phyloP scores from a whole-genome alignment of 2,797 vertebrate species.

The Babyrousa celebensis region DNA sequence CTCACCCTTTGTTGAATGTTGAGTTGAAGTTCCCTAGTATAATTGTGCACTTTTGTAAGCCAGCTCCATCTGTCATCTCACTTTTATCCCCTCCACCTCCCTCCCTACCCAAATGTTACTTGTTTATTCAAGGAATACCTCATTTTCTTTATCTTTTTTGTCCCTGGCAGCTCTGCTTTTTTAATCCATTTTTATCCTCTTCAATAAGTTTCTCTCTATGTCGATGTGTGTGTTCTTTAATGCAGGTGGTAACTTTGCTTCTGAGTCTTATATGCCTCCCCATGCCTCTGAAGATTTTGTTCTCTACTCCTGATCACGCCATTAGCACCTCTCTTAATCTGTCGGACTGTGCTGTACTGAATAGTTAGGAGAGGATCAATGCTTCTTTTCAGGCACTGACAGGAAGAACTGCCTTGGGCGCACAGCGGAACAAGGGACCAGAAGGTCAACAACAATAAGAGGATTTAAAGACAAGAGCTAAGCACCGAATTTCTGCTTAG shows the following conservation, averaged over 20 bases:
- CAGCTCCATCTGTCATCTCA: slow-evolving; percentile 69
- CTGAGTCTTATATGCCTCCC: slow-evolving; percentile 17
- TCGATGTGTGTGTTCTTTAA: slow-evolving; percentile 71
- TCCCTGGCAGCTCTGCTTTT: slow-evolving; percentile 66
- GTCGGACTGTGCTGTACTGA: background rate
- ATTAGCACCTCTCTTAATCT: slow-evolving; percentile 72
- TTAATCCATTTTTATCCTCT: slow-evolving; percentile 68
- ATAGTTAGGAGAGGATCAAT: slow-evolving; percentile 80
- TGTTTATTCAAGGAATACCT: slow-evolving; percentile 79
- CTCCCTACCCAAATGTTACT: slow-evolving; percentile 71
- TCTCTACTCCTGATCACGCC: slow-evolving; percentile 2
- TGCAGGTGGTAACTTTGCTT: slow-evolving; percentile 51
- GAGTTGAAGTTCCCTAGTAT: slow-evolving; percentile 48
- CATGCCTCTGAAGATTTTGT: slow-evolving; percentile 75
- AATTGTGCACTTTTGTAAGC: slow-evolving; percentile 65
- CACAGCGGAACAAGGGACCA: slow-evolving; percentile 73
- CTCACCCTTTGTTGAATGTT: slow-evolving; percentile 73
- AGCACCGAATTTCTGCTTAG: slow-evolving; percentile 57
- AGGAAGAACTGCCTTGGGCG: slow-evolving; percentile 80
- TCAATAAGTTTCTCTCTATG: slow-evolving; percentile 73
- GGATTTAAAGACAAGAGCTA: slow-evolving; percentile 81
- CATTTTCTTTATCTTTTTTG: slow-evolving; percentile 62
- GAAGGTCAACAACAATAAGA: slow-evolving; percentile 80
- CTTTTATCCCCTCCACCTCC: background rate
- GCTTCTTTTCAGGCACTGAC: slow-evolving; percentile 77